These are phyloP conservation scores for Crossaster papposus DNA, from an alignment of 53 echinoderm and acorn worm genomes.

Conservation along the genomic window DNA sequence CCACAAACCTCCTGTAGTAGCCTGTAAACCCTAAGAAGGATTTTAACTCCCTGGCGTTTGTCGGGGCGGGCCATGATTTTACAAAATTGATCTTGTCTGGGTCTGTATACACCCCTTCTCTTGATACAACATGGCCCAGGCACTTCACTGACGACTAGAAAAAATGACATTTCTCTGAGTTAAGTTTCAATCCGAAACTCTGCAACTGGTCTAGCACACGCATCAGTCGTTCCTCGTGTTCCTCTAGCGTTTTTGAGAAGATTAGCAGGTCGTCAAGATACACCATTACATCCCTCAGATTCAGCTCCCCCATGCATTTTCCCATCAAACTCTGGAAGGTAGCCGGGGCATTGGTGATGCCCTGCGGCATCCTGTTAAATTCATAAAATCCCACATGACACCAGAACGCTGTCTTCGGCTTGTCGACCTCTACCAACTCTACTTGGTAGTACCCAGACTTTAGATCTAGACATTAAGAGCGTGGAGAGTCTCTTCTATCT, in stretches of 20 bases:
- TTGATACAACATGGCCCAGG: constrained; percentile 74
- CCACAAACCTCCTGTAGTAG: constrained; percentile 74
- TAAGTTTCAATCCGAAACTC: constrained; percentile 66
- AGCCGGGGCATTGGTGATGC: no score
- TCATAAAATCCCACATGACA: no score
- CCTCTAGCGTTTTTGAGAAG: constrained; percentile 30
- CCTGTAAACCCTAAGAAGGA: constrained; percentile 77
- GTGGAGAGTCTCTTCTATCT: no score
- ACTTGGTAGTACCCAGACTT: no score
- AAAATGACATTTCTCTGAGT: constrained; percentile 70
- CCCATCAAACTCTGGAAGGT: no score
- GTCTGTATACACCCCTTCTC: constrained; percentile 69
- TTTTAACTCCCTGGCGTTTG: constrained; percentile 66
- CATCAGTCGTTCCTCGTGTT: constrained; percentile 61
- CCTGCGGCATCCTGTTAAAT: no score
- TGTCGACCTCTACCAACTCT: no score
- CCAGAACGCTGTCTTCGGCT: no score
- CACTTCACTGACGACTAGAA: no score
- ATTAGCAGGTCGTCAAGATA: constrained; percentile 65
- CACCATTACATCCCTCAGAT: constrained; percentile 55
- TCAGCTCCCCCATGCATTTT: constrained; percentile 57
- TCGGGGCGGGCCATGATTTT: constrained; percentile 66
- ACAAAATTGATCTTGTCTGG: constrained; percentile 64
- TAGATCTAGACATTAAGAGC: no score
- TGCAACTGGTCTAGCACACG: constrained; percentile 50